Base-by-base conservation (phyloP, 2,797 vertebrate genomes). In the Schizopygopsis malacanthus region DNA sequence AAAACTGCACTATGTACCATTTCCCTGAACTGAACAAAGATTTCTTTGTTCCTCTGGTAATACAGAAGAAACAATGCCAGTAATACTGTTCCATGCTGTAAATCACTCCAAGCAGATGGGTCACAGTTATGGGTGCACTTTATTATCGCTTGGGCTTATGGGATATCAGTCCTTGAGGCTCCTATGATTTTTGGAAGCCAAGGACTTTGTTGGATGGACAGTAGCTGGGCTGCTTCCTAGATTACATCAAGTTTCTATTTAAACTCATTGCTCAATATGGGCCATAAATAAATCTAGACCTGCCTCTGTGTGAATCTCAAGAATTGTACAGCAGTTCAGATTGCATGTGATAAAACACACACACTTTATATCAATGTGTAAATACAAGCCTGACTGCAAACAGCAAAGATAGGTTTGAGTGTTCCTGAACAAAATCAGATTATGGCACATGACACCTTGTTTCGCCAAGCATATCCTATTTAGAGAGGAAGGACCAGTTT, bases 91-190 rank as follows among this genome's bases (percentile, higher is more conserved):
- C 87, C 41, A 9, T 52, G 91, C 91, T 92, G 92, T 93, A 93
- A 94, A 95, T 94, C 92, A 93, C 91, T 91, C 71, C 71, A 90
- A 94, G 88, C 91, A 92, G 91, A 92, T 89, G 87, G 92, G 90
- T 91, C 88, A 86, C 91, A 90, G 92, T 87, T 93, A 93, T 87
- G 87, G 85, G 89, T 89, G 89, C 87, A 87, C 82, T 91, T 93
- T 91, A 88, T 90, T 91, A 89, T 88, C 67, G 85, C 88, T 79
- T 76, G 18, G 81, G 89, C 89, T 92, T 75, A 86, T 86, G 15
- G 84, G 87, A 86, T 85, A 90, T 89, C 82, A 59, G 85, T 77
- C 43, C 87, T 89, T 70, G 84, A 54, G 65, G 89, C 87, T 84
- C 81, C 15, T 81, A 45, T 28, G 75, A 63, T 50, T 79, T 59